Base-by-base conservation (phyloP, 2,888 invertebrate species). In the Rhamphomyia laevipes region DNA sequence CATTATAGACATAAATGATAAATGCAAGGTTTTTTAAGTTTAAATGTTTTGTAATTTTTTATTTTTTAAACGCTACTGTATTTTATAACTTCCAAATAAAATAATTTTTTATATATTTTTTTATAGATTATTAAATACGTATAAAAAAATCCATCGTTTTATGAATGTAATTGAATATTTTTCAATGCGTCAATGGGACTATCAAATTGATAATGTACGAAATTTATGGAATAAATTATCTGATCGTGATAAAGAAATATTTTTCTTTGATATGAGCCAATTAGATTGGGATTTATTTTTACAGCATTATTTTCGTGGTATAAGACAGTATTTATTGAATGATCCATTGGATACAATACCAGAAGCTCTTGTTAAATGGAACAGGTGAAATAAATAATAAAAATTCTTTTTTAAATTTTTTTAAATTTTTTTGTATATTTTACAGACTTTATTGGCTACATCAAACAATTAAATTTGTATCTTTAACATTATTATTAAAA, bases 91-190 rank as follows among this genome's bases (percentile, higher is more conserved):
- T n/a, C n/a, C n/a, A n/a, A n/a, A 21, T 21, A 21, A 21, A 21
- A 4, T 21, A 21, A 21, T 21, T 21, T 4, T 4, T 21, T 21
- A 4, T 4, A 21, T 27, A 7, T 7, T 16, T 40, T 10, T 15
- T 56, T 52, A 2, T 72, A 90, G 90, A 59, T 78, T 87, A 73
- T 71, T 88, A 16, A 79, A 80, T 57, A 74, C 84, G 1, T 90
- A 89, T 68, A 74, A 75, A 51, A 84, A 82, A 64, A 78, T 91
- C 48, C 84, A 85, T 68, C 80, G 78, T 57, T 77, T 88, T 47
- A 77, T 84, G 57, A 75, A 78, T 46, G 82, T 82, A 0, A 71
- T 90, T 42, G 79, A 84, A 57, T 90, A 86, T 67, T 93, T 92
- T 71, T 81, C 86, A 4, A 81, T 76, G 12, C 77, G 81, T 53